Evolutionary conservation across 2,797 vertebrate species (phyloP), one percentile per base, ranked within the genome.

Genomic region (Lagocephalus sceleratus): DNA sequence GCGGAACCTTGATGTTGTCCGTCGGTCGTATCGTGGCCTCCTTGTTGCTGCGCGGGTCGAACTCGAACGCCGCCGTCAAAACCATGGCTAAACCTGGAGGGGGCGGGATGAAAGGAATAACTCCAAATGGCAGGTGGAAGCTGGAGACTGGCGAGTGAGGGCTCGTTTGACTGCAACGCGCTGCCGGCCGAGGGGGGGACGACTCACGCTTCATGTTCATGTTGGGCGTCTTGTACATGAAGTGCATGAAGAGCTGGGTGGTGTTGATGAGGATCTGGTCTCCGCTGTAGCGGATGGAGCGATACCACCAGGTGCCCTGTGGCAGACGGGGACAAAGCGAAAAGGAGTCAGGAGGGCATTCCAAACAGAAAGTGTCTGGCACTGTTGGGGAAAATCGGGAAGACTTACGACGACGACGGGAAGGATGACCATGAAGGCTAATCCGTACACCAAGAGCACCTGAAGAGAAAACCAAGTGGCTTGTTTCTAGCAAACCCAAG

Each of bases 281-380:
- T 43, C 97, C 96, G 3, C 96, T 99, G 63, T 99, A 99, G 50
- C 95, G 92, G 78, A 99, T 99, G 6, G 97, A 99, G 58, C 97
- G 94, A 82, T 99, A 99, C 97, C 97, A 99, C 97, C 97, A 99
- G 2, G 96, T 98, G n/a, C 97, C 97, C 97, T 99, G 15, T 10
- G 15, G 47, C 1, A 20, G 3, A 20, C 0, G 5, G 40, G 5
- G 8, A 39, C 9, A n/a, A 22, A 2, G 23, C 8, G 38, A 1
- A 53, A 2, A 22, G 19, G 21, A 49, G 5, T 16, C 6, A 60
- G 26, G 20, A 19, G 8, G 61, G 29, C 21, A 19, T 32, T 0
- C 0, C 1, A 14, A 9, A 1, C 5, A 1, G 11, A 1, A 6
- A 16, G 0, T 0, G 11, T 38, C 12, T 3, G 42, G 11, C 16